These are phyloP conservation scores for Aphidius gifuensis DNA, from an alignment of 1,140 invertebrate genomes.

Conservation along the genomic window DNA sequence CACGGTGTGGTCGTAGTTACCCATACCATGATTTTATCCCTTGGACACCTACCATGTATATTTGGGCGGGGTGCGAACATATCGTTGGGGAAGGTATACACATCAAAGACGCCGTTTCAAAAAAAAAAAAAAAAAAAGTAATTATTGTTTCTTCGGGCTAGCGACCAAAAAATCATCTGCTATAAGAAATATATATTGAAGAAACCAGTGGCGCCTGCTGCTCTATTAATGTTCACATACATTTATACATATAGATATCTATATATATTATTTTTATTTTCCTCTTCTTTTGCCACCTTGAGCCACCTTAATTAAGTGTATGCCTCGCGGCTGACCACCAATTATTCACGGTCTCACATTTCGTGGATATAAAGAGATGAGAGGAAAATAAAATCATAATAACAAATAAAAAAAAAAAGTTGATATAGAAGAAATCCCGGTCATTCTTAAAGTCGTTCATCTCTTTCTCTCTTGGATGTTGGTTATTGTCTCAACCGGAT, in stretches of 20 bases:
- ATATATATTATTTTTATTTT: conserved; percentile 32
- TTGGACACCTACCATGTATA: conserved; percentile 42
- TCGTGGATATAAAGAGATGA: conserved; percentile 14
- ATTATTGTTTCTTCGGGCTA: conserved; percentile 48
- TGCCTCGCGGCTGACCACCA: conserved; percentile 35
- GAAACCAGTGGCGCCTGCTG: too few species aligned
- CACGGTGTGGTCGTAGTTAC: conserved; percentile 28
- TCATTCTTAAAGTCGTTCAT: too few species aligned
- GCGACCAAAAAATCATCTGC: background rate
- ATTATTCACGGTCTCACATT: conserved; percentile 42
- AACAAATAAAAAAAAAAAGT: too few species aligned
- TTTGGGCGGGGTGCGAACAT: conserved; percentile 49
- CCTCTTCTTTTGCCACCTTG: conserved; percentile 27
- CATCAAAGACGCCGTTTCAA: conserved; percentile 44
- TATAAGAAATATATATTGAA: too few species aligned
- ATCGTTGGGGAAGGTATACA: conserved; percentile 38
- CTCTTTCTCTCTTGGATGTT: too few species aligned
- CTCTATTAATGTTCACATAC: too few species aligned
- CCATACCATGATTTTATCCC: conserved; percentile 23
- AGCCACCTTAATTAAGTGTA: conserved; percentile 49
- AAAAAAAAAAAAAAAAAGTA: conserved; percentile 37
- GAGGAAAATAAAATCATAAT: too few species aligned
- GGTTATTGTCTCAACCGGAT: conserved; percentile 19
- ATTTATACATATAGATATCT: too few species aligned
- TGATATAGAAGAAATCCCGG: too few species aligned